Evolutionary conservation across 2,888 invertebrate genomes (phyloP).

Genomic region (Cylloceria caligata): DNA sequence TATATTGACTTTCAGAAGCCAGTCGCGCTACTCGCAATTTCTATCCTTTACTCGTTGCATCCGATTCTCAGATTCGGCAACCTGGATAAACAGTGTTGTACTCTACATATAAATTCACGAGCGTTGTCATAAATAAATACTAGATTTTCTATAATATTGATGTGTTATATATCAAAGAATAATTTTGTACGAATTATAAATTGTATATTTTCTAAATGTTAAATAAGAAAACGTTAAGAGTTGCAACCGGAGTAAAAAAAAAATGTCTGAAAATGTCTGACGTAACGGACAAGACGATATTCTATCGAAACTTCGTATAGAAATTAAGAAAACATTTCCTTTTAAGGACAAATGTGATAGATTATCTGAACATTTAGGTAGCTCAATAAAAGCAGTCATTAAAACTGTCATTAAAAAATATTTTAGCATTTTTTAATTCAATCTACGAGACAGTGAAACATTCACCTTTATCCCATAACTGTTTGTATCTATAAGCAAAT

Average conservation of each 20-base stretch:
- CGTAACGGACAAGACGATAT: no score
- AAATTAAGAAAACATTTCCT: no score
- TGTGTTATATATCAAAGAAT: neutral
- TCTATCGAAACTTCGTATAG: no score
- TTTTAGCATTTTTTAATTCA: neutral
- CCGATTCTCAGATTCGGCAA: neutral
- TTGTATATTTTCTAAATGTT: no score
- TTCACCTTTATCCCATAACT: neutral
- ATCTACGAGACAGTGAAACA: neutral
- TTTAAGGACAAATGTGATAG: neutral
- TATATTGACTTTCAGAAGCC: conserved; percentile 33
- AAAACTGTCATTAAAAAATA: neutral
- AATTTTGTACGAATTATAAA: neutral
- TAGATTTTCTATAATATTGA: neutral
- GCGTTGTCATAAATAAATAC: neutral
- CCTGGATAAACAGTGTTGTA: neutral
- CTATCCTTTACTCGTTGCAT: conserved; percentile 2
- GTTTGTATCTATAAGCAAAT: neutral
- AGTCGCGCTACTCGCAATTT: conserved; percentile 7
- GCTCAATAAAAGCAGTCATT: neutral
- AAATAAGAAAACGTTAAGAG: neutral
- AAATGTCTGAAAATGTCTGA: no score
- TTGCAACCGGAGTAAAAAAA: no score
- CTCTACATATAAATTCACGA: neutral
- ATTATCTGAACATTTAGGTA: neutral